Percentiles rank a stretch among this genome's conserved stretches.
These are phyloP conservation scores for Coregonus suidteri DNA, from an alignment of 2,797 vertebrate species.

Conservation along the genomic window DNA sequence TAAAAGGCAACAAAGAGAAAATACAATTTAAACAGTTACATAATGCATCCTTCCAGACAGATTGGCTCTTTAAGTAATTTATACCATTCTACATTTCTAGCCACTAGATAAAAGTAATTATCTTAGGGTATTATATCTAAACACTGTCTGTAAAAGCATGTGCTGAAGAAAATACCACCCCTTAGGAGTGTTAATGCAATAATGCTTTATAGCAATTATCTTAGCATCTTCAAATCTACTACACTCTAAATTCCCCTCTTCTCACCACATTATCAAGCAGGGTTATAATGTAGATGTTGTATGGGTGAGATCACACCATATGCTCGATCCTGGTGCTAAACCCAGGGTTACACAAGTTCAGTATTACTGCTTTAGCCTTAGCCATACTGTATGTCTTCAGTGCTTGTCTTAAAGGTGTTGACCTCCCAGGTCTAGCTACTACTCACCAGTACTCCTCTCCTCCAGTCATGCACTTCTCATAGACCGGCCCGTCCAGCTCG, in stretches of 20 bases:
- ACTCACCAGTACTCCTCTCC: constrained; percentile 98
- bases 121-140: too few relatives aligned
- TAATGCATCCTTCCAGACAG: too few relatives aligned
- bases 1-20: too few relatives aligned
- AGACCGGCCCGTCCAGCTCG: constrained; percentile 93
- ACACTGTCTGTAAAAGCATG: too few relatives aligned
- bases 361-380: not conserved
- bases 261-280: not conserved
- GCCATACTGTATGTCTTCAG: not conserved
- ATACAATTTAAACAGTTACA: too few relatives aligned
- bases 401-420: not conserved
- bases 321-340: not conserved
- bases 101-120: not conserved
- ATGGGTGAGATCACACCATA: not conserved
- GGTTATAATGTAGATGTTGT: not conserved
- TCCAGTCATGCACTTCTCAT: constrained; percentile 98
- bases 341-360: not conserved
- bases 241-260: not conserved
- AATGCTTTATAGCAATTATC: not conserved
- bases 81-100: not conserved
- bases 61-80: too few relatives aligned
- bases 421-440: not conserved
- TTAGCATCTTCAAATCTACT: not conserved
- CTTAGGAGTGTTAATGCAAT: not conserved
- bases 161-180: not conserved